phyloP scores from a whole-genome alignment of 2,888 invertebrate genomes.

The Drosophila heteroneura region DNA sequence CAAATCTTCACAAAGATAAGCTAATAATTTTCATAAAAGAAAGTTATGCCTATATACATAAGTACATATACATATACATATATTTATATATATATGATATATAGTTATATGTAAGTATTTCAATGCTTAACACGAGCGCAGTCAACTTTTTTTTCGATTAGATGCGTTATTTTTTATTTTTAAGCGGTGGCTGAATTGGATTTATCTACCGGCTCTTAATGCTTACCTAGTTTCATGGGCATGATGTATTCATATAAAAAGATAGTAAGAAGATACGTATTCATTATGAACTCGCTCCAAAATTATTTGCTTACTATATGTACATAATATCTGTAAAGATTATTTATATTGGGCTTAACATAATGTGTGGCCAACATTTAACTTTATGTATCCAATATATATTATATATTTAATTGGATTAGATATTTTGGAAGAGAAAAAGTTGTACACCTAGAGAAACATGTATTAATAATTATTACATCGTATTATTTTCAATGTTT shows the following conservation, averaged over 20 bases:
- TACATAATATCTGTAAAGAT: slow-evolving; percentile 16
- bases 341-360: slow-evolving; percentile 15
- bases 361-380: slow-evolving; percentile 31
- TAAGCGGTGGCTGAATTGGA: slow-evolving; percentile 11
- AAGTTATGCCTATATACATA: slow-evolving; percentile 25
- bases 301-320: slow-evolving; percentile 40
- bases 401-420: slow-evolving; percentile 36
- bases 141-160: slow-evolving; percentile 9
- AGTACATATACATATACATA: slow-evolving; percentile 14
- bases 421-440: slow-evolving; percentile 58
- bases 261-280: slow-evolving; percentile 61
- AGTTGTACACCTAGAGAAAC: slow-evolving; percentile 20
- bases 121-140: slow-evolving; percentile 21
- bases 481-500: slow-evolving; percentile 16
- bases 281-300: slow-evolving; percentile 37
- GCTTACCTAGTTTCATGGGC: slow-evolving; percentile 13
- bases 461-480: slow-evolving; percentile 12
- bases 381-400: slow-evolving; percentile 29
- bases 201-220: slow-evolving; percentile 28
- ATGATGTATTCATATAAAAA: slow-evolving; percentile 57
- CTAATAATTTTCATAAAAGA: slow-evolving; percentile 13
- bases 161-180: slow-evolving; percentile 4
- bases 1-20: neutral
- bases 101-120: slow-evolving; percentile 7
- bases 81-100: slow-evolving; percentile 3